A percentile compares a stretch with the other conserved stretches of the same genome.
Conservation (phyloP, 2,888 invertebrate species). For the Athrips mouffetella region DNA sequence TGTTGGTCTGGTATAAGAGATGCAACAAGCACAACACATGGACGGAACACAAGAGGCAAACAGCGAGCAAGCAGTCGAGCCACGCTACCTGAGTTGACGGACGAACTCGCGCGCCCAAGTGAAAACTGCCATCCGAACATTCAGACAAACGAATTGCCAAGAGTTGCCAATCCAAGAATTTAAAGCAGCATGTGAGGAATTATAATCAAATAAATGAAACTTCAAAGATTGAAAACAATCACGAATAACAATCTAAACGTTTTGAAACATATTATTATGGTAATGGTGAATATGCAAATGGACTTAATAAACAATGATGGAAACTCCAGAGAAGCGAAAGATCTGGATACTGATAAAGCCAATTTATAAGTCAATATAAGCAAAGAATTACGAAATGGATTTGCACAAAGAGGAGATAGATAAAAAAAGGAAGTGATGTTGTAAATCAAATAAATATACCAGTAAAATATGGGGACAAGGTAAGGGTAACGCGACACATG, state of each 20-base stretch:
- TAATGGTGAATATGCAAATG: no score
- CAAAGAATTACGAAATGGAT: background rate
- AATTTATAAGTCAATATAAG: no score
- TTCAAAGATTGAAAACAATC: conserved; percentile 19
- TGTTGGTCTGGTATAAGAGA: conserved; percentile 69
- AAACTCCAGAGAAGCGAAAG: no score
- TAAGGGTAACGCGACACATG: conserved; percentile 64
- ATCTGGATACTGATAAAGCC: no score
- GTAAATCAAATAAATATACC: conserved; percentile 56
- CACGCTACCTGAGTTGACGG: conserved; percentile 90
- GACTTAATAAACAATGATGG: no score
- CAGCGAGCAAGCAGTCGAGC: conserved; percentile 83
- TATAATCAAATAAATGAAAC: conserved; percentile 62
- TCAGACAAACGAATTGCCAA: no score
- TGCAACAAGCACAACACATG: conserved; percentile 82
- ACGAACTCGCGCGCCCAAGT: conserved; percentile 77
- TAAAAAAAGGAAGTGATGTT: background rate
- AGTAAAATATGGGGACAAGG: conserved; percentile 63
- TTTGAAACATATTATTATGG: no score
- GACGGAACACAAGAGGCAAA: conserved; percentile 81
- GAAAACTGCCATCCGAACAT: conserved; percentile 71
- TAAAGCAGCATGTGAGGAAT: conserved; percentile 75
- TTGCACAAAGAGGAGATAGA: conserved; percentile 2
- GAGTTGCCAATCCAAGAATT: conserved; percentile 56
- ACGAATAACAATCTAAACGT: no score